Evolutionary conservation across 2,113 vertebrate genomes (phyloP).

Genomic region (Coturnix japonica): DNA sequence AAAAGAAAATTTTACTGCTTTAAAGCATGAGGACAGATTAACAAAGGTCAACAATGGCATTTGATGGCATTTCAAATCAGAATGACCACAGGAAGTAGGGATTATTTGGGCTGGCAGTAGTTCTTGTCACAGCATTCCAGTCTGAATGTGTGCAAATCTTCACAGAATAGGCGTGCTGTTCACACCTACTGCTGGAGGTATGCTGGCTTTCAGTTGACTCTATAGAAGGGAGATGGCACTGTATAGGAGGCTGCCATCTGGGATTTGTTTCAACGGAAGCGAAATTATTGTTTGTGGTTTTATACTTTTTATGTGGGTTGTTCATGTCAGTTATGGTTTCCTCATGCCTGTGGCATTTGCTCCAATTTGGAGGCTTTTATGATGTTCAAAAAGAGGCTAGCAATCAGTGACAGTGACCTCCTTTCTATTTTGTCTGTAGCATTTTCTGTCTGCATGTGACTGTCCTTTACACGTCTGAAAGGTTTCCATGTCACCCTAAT

Average conservation of each 20-base stretch:
- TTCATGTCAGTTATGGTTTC: neutral
- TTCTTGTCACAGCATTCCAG: neutral
- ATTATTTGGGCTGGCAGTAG: neutral
- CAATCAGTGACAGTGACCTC: neutral
- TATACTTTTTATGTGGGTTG: neutral
- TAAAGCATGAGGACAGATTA: neutral
- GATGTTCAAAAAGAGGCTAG: neutral
- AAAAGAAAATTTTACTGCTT: neutral
- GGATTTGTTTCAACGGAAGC: neutral
- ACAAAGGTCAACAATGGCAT: neutral
- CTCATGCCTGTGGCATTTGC: neutral
- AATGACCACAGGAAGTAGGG: neutral
- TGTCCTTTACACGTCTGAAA: neutral
- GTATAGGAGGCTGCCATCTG: neutral
- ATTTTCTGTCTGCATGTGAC: neutral
- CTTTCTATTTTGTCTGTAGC: neutral
- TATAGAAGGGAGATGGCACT: neutral
- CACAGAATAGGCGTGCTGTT: neutral
- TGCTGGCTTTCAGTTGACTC: neutral
- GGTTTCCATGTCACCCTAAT: conserved; percentile 9
- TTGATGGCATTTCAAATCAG: neutral
- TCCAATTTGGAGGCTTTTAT: neutral
- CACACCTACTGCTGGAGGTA: neutral
- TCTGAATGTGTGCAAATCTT: neutral
- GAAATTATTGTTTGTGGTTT: neutral